Evolutionary conservation across 2,113 vertebrate species (phyloP).

Genomic region (Morphnarchus princeps): DNA sequence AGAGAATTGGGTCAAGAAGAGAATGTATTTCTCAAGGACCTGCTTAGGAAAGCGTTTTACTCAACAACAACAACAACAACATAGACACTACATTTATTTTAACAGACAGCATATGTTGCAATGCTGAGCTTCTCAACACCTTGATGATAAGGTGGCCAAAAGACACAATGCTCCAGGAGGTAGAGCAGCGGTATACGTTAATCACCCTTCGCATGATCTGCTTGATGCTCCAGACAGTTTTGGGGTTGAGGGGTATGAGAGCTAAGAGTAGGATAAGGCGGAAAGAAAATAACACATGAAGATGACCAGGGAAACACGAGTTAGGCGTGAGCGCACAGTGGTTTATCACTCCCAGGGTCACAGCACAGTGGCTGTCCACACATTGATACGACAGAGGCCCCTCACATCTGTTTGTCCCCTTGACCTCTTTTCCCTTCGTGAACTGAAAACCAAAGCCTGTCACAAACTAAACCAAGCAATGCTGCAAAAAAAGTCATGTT

Average conservation of each 20-base stretch:
- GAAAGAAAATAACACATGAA: background rate
- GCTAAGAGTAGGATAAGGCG: background rate
- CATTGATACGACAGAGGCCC: background rate
- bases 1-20: slow-evolving; percentile 8
- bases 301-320: background rate
- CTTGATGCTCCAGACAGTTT: background rate
- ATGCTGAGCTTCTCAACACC: background rate
- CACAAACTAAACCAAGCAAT: background rate
- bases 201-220: background rate
- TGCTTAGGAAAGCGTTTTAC: background rate
- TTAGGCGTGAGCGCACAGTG: background rate
- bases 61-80: background rate
- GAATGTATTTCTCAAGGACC: slow-evolving; percentile 17
- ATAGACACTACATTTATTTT: background rate
- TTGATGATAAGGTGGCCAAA: background rate
- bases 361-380: fast-evolving
- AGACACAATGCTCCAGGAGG: background rate
- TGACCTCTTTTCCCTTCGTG: background rate
- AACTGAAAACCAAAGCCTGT: background rate
- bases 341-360: background rate
- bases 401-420: background rate
- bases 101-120: background rate
- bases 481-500: background rate
- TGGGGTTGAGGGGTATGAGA: background rate
- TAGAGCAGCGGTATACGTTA: background rate